Percentiles rank a stretch among this genome's conserved stretches.
These are phyloP conservation scores for Lepidonotus clava DNA, from an alignment of 2,888 invertebrate species.

Conservation along the genomic window DNA sequence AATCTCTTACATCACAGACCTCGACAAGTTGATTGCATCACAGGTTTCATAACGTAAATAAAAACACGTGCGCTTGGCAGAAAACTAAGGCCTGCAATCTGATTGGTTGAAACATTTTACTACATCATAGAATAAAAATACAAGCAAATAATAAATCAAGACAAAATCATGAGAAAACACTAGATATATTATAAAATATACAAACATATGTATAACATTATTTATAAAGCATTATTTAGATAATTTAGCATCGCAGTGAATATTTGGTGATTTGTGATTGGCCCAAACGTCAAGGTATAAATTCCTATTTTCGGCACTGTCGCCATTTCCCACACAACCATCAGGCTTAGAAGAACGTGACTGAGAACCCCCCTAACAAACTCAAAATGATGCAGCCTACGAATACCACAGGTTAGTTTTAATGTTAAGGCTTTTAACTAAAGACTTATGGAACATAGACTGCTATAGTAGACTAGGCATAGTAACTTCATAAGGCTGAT, in stretches of 20 bases:
- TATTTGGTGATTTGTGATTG: neutral
- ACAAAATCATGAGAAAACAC: too few species aligned
- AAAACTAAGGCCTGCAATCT: neutral
- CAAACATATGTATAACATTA: neutral
- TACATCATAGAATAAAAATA: too few species aligned
- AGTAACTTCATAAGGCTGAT: too few species aligned
- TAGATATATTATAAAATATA: too few species aligned
- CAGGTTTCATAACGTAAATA: neutral
- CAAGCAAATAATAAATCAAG: too few species aligned
- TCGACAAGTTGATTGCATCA: neutral
- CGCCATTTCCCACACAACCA: too few species aligned
- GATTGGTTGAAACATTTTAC: neutral
- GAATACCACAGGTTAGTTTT: too few species aligned
- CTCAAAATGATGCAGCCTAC: constrained; percentile 1
- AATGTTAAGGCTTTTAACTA: too few species aligned
- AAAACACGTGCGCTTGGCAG: neutral
- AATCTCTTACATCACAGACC: neutral
- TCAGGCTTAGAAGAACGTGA: too few species aligned
- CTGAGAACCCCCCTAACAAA: too few species aligned
- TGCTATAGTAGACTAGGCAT: too few species aligned
- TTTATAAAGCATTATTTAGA: neutral
- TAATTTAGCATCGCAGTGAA: neutral
- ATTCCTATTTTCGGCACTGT: neutral
- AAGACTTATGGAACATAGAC: too few species aligned
- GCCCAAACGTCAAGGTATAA: neutral